phyloP scores from a whole-genome alignment of 2,888 invertebrate genomes.

The Ptilodon capucinus region DNA sequence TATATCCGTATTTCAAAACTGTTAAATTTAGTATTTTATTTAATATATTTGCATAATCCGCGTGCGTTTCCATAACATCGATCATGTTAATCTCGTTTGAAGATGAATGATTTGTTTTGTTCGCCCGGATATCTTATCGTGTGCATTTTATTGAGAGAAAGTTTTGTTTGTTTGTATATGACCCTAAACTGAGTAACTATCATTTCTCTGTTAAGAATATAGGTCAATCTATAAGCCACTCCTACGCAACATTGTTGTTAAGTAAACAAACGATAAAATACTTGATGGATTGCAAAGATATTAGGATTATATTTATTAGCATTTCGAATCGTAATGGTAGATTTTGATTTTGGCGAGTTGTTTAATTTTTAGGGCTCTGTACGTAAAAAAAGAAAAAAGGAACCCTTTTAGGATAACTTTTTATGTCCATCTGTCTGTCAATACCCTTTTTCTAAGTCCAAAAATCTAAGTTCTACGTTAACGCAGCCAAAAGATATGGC shows the following conservation, averaged over 20 bases:
- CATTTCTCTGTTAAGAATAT: background rate
- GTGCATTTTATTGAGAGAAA: conserved; percentile 5
- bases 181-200: background rate
- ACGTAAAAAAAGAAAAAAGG: no score
- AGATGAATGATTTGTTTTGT: conserved; percentile 9
- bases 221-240: conserved; percentile 1
- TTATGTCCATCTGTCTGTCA: no score
- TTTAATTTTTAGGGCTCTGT: no score
- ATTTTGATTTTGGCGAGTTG: no score
- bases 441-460: no score
- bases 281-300: background rate
- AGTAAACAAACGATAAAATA: background rate
- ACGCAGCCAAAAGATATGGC: no score
- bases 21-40: background rate
- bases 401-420: no score
- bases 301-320: background rate
- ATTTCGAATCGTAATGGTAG: background rate
- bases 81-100: conserved; percentile 7
- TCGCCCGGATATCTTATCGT: conserved; percentile 18
- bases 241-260: conserved; percentile 1
- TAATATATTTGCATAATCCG: conserved; percentile 8
- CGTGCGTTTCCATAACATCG: conserved; percentile 18
- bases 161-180: background rate
- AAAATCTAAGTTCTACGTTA: no score
- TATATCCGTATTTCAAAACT: no score